Evolutionary conservation across 1,140 invertebrate species (phyloP), one percentile per base, ranked within the genome.

Genomic region (Saccostrea echinata): DNA sequence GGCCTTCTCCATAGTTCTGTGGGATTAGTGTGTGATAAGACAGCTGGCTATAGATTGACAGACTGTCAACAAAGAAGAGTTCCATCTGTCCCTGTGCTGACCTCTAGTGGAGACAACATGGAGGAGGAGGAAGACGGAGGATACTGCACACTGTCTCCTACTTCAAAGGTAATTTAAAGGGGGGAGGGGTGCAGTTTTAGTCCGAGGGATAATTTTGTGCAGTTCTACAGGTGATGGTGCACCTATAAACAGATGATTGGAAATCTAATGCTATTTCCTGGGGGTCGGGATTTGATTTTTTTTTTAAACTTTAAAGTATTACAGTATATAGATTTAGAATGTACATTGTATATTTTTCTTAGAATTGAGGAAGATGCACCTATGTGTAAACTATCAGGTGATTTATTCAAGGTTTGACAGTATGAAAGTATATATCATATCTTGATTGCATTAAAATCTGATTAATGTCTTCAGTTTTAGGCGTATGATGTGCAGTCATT

Each of bases 1-100:
- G 11, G 68, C 27, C 30, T 43, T 1, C 68, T 76, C 68, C 11
- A 30, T 35, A 16, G 27, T 11, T 76, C 68, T 76, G 13, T 27
- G 16, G 57, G 68, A 76, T 76, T 76, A 76, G 68, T 33, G n/a
- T 76, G 68, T 76, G 68, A 76, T 76, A 76, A 76, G 68, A 76
- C 68, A 76, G 68, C 68, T 76, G 68, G 68, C 27, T 33, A 24
- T 3, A 33, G 24, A 9, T 8, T 13, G 24, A 30, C 68, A 33
- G 68, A 76, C 68, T 76, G 68, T 76, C 68, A 76, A 76, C 27
- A 76, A 0, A 30, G 68, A 64, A 64, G 68, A 76, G 24, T 27
- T 76, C 68, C 68, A 76, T 27, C 68, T 76, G 68, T 30, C 68
- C 68, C 27, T 27, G 68, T 76, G 68, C 68, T 76, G 68, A 76